These are phyloP conservation scores for Lycaena phlaeas DNA, from an alignment of 2,888 invertebrate genomes.

Conservation along the genomic window DNA sequence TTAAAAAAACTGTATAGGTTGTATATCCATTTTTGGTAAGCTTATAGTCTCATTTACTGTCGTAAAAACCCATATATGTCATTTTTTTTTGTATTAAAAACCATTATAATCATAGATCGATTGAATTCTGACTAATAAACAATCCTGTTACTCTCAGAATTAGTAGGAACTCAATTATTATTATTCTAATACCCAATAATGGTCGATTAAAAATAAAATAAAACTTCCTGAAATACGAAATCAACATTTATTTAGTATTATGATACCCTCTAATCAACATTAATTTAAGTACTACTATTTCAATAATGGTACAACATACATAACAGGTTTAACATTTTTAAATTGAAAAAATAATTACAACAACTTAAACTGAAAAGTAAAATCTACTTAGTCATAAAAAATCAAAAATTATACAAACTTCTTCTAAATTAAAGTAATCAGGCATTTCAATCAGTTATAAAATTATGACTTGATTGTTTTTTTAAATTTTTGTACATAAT, in stretches of 20 bases:
- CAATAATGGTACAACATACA: not conserved
- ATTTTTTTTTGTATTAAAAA: too few relatives aligned
- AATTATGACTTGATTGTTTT: conserved; percentile 7
- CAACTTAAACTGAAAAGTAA: conserved; percentile 7
- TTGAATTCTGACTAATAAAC: too few relatives aligned
- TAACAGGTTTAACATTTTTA: conserved; percentile 1
- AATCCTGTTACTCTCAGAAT: not conserved
- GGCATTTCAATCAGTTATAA: conserved; percentile 6
- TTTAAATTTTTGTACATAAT: conserved; percentile 7
- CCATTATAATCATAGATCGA: too few relatives aligned
- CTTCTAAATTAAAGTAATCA: conserved; percentile 10
- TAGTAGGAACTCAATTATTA: not conserved
- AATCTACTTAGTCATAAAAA: conserved; percentile 8
- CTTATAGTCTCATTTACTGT: too few relatives aligned
- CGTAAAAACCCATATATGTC: too few relatives aligned
- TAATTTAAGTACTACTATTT: conserved; percentile 3
- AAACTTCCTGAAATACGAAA: conserved; percentile 1
- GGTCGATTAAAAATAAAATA: too few relatives aligned
- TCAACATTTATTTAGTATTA: not conserved
- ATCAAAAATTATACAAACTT: conserved; percentile 8
- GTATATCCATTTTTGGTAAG: too few relatives aligned
- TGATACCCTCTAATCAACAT: too few relatives aligned
- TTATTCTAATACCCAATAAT: too few relatives aligned
- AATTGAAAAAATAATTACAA: conserved; percentile 7
- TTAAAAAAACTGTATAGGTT: too few relatives aligned